Base-by-base conservation (phyloP, 1,140 invertebrate species). In the Acromyrmex heyeri region DNA sequence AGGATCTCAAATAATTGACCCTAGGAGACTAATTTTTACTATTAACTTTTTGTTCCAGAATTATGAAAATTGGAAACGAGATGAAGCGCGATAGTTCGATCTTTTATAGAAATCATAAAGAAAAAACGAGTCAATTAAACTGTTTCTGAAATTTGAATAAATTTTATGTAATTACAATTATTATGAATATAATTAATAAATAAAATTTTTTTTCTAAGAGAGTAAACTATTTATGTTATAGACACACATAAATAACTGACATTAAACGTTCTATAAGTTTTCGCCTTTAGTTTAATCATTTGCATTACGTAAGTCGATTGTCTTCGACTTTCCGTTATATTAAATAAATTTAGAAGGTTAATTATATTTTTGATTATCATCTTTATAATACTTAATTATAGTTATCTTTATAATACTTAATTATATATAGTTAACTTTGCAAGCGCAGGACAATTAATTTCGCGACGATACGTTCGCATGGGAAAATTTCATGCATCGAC, bases 401-500 rank as follows among this genome's bases (percentile, higher is more conserved):
- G 27, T 24, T 0, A 10, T 27, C 21, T 24, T 69, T 16, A 67
- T 24, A 21, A 16, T 44, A 44, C 38, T 44, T 44, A 44, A 44
- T 44, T 44, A 44, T 44, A 44, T 44, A 44, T 10, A 44, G 10
- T 44, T 14, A 57, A 72, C 12, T 30, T 14, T n/a, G 24, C 14
- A 73, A 73, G 1, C 10, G 18, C 7, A 14, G 3, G 38, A 73
- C 1, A 48, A 61, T 83, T 83, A 83, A 83, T 82, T 70, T 24
- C 24, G 16, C 34, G 53, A 10, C 10, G 16, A 72, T 8, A 18
- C 44, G 38, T 16, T 79, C 16, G 48, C 67, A 83, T 83, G 79
- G 69, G 79, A 83, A 83, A 83, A 50, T 73, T 73, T 62, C 55
- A 48, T 62, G 16, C 18, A 24, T 7, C 34, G 38, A 59, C 57